These are phyloP conservation scores for Bambusicola thoracicus DNA, from an alignment of 2,113 vertebrate species.

Conservation along the genomic window DNA sequence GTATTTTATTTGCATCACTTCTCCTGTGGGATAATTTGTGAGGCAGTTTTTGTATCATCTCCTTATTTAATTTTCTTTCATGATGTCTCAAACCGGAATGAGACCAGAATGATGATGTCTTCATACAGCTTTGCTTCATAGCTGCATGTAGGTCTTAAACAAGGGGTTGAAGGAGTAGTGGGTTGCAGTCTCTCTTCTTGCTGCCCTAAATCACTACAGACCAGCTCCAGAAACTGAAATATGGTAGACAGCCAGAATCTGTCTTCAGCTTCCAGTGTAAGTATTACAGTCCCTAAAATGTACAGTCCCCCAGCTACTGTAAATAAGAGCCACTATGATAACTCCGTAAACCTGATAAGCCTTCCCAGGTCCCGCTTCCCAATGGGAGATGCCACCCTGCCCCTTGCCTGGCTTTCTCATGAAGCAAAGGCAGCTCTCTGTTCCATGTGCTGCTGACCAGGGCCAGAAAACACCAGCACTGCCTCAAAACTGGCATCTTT, in stretches of 20 bases:
- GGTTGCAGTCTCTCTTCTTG: not conserved
- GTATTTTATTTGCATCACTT: not conserved
- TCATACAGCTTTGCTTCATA: not conserved
- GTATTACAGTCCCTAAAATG: not conserved
- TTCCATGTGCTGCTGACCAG: not conserved
- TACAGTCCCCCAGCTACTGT: not conserved
- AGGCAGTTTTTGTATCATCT: not conserved
- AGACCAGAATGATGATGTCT: slow-evolving; percentile 37
- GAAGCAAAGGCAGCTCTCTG: not conserved
- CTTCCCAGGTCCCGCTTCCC: no score
- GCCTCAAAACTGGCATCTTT: not conserved
- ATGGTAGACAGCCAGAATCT: not conserved
- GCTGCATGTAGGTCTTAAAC: not conserved
- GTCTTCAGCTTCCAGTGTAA: not conserved
- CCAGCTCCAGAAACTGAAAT: not conserved
- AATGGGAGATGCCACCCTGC: not conserved
- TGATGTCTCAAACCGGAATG: not conserved
- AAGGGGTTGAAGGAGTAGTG: not conserved
- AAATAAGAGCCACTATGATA: not conserved
- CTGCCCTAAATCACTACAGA: not conserved
- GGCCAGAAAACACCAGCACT: fast-evolving
- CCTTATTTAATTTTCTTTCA: slow-evolving; percentile 38
- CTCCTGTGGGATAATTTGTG: not conserved
- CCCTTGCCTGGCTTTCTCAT: not conserved
- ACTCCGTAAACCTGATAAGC: fast-evolving